A percentile compares a stretch with the other conserved stretches of the same genome.
Conservation (phyloP, 2,888 invertebrate species). For the Yponomeuta cagnagella region DNA sequence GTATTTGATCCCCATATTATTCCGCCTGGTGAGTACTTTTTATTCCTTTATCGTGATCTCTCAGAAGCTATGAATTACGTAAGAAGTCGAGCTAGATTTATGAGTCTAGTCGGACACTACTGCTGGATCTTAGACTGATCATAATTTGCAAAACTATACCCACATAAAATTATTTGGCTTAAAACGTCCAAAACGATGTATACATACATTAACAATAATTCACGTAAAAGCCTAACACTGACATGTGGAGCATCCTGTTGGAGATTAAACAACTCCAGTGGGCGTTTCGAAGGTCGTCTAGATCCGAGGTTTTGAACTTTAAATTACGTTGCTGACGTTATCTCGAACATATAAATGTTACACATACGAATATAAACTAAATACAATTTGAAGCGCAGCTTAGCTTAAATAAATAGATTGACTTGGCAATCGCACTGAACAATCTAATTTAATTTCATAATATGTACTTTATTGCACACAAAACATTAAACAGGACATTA, state of each 20-base stretch:
- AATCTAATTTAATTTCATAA: too few species aligned
- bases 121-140: background rate
- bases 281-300: slow-evolving; percentile 59
- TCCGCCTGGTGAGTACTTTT: too few species aligned
- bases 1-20: too few species aligned
- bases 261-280: slow-evolving; percentile 44
- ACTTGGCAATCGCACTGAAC: too few species aligned
- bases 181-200: too few species aligned
- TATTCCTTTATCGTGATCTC: too few species aligned
- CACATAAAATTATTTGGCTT: too few species aligned
- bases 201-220: too few species aligned
- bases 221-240: background rate
- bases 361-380: background rate
- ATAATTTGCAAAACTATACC: background rate
- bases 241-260: slow-evolving; percentile 48
- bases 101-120: background rate
- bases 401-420: too few species aligned
- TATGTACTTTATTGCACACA: too few species aligned
- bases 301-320: slow-evolving; percentile 33
- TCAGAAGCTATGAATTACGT: background rate
- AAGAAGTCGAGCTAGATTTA: background rate
- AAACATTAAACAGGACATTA: too few species aligned
- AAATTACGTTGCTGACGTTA: slow-evolving; percentile 26
- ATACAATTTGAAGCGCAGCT: background rate
- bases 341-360: slow-evolving; percentile 13